These are phyloP conservation scores for Phalacrocorax aristotelis DNA, from an alignment of 2,113 vertebrate genomes.

Conservation along the genomic window DNA sequence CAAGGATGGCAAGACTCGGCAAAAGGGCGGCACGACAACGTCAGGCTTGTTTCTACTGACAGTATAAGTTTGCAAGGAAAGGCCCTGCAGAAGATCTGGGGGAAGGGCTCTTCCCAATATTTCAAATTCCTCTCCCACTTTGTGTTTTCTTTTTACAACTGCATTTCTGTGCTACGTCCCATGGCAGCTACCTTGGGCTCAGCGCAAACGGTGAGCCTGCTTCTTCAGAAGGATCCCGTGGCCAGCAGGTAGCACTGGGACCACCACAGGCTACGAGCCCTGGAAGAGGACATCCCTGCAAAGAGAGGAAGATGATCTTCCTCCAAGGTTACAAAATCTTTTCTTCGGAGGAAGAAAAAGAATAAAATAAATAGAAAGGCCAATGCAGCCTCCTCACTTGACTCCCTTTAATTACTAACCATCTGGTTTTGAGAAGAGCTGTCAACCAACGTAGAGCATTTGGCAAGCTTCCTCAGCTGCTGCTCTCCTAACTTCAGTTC, in stretches of 20 bases:
- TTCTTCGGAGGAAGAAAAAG: not conserved
- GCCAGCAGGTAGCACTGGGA: not conserved
- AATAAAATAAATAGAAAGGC: not conserved
- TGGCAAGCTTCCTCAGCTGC: constrained; percentile 21
- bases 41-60: not conserved
- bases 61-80: not conserved
- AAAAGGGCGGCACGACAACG: rapidly evolving
- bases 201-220: not conserved
- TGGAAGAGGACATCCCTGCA: not conserved
- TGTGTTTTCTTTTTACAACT: not conserved
- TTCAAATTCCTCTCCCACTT: not conserved
- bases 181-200: not conserved
- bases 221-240: not conserved
- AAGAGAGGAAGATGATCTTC: not conserved
- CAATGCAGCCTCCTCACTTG: constrained; percentile 6
- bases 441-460: constrained; percentile 8
- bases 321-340: not conserved
- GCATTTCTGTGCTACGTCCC: not conserved
- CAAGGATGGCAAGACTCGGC: rapidly evolving
- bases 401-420: constrained; percentile 54
- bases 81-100: not conserved
- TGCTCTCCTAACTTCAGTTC: constrained; percentile 25
- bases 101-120: not conserved
- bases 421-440: constrained; percentile 43
- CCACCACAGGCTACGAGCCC: rapidly evolving